Base-by-base conservation (phyloP, 2,113 vertebrate genomes). In the Aix galericulata region DNA sequence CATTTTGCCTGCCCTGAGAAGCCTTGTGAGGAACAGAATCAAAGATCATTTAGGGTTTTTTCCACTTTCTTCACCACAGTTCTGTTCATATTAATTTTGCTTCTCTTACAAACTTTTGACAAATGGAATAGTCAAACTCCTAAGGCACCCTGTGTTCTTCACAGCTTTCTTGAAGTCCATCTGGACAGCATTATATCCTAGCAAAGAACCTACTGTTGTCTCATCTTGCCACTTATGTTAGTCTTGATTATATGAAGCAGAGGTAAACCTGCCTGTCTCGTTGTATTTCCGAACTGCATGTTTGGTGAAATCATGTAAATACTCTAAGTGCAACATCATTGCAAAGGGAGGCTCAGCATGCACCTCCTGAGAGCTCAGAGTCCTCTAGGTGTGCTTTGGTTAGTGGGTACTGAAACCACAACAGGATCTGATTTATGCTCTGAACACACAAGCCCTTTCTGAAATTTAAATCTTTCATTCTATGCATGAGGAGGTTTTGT, bases 121-220 rank as follows among this genome's bases (percentile, higher is more conserved):
- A 91, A 82, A 25, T 46, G 60, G 75, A 69, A 84, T 36, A 95
- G 82, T 78, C 75, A 75, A 52, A 88, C 34, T 62, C 66, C 62
- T 88, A 50, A 93, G 90, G 46, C 32, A 36, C 38, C 87, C 44
- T 69, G 8, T 69, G 62, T 74, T 93, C 73, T 95, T 94, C 88
- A 88, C 86, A 92, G 90, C 71, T 96, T 96, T 90, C 88, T 76
- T 69, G 42, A 88, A 79, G 74, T 92, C 86, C 92, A 88, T 96
- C 93, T 93, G 91, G 86, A 84, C 69, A n/a, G 55, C 83, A 46
- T 36, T 78, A 48, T 89, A 88, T 64, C 36, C 34, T 86, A 79
- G 58, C 74, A 84, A 62, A 64, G 80, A 75, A 89, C 85, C 50
- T 26, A 46, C 74, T 10, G 12, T 31, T 79, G 74, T 72, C 63